Evolutionary conservation across 2,797 vertebrate genomes (phyloP).

Genomic region (Ptychobarbus kaznakovi): DNA sequence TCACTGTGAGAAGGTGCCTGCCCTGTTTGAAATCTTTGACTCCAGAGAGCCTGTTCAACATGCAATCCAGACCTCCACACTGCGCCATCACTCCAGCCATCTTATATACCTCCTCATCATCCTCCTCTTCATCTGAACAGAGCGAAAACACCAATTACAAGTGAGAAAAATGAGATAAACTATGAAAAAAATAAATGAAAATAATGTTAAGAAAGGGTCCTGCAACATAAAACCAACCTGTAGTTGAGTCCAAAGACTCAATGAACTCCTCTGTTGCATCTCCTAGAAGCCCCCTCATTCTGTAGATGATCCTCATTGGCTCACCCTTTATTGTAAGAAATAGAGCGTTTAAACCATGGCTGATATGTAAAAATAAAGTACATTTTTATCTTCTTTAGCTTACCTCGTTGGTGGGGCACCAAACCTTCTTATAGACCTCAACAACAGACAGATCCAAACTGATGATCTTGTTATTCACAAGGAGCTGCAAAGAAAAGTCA

Average conservation of each 20-base stretch:
- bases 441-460: conserved; percentile 95
- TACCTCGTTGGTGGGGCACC: conserved; percentile 98
- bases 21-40: conserved; percentile 99
- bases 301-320: conserved; percentile 99
- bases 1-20: conserved; percentile 93
- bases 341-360: background rate
- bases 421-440: conserved; percentile 99
- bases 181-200: background rate
- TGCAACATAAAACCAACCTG: conserved; percentile 79
- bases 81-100: conserved; percentile 99
- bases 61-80: conserved; percentile 95
- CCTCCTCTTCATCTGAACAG: conserved; percentile 93
- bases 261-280: conserved; percentile 99
- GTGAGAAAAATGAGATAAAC: background rate
- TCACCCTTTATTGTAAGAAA: conserved; percentile 82
- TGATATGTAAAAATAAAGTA: background rate
- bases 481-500: conserved; percentile 78
- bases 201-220: background rate
- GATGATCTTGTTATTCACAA: conserved; percentile 99
- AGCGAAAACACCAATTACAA: background rate
- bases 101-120: conserved; percentile 98
- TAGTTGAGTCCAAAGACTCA: conserved; percentile 95
- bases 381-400: conserved; percentile 23
- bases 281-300: conserved; percentile 96
- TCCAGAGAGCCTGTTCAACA: conserved; percentile 94